phyloP scores from a whole-genome alignment of 2,113 vertebrate species.

The Passer montanus region DNA sequence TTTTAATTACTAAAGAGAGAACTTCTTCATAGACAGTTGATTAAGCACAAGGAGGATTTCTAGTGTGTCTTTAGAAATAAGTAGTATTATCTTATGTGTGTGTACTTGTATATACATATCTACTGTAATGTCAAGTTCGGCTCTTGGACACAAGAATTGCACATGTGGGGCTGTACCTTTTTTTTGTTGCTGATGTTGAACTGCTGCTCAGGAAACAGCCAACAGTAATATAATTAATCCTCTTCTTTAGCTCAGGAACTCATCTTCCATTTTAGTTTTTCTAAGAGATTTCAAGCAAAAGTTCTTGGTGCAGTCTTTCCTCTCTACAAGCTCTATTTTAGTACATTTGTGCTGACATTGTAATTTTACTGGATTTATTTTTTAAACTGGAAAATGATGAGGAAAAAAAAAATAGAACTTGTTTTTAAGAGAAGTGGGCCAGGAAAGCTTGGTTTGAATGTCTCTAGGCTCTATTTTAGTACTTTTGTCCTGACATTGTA shows the following conservation, averaged over 20 bases:
- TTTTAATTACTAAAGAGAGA: background rate
- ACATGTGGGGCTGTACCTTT: background rate
- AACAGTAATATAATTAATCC: background rate
- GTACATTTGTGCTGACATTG: background rate
- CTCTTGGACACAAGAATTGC: background rate
- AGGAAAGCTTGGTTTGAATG: background rate
- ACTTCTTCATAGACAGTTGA: background rate
- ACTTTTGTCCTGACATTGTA: background rate
- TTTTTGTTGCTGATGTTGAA: background rate
- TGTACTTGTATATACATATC: rapidly evolving
- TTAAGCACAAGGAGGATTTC: background rate
- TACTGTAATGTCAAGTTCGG: background rate
- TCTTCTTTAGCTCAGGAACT: background rate
- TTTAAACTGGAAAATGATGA: background rate
- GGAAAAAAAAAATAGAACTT: background rate
- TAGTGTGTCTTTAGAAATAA: background rate
- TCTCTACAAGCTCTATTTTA: background rate
- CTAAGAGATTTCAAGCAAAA: background rate
- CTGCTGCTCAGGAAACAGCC: background rate
- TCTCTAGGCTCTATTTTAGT: background rate
- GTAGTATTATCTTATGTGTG: rapidly evolving
- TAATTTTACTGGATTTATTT: background rate
- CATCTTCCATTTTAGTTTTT: background rate
- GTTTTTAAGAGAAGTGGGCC: background rate
- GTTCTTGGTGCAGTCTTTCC: background rate